Base-by-base conservation (phyloP, 1,140 invertebrate species). In the Dreissena polymorpha region DNA sequence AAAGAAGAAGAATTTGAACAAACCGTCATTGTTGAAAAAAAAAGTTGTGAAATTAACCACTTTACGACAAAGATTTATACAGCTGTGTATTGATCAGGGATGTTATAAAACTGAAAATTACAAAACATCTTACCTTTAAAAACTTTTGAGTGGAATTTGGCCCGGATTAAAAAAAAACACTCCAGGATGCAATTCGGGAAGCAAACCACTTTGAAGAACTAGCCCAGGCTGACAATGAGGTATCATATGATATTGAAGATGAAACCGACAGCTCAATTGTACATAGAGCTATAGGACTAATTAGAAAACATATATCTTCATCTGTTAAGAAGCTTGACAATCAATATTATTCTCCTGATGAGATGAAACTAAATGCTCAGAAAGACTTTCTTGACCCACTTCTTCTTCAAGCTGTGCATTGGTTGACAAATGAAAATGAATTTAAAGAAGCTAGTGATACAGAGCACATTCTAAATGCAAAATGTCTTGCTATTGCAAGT, bases 311-410 rank as follows among this genome's bases (percentile, higher is more conserved):
- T 23, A 39, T 29, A 18, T 27, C 0, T 0, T 8, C 14, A 64
- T n/a, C 1, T 14, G n/a, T 29, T 25, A 25, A 39, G 51, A 67
- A 77, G 49, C 16, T 77, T 50, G 63, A 77, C 0, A 50, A 67
- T 10, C 18, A 77, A 67, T 67, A 51, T 25, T 77, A 23, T 67
- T 77, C 74, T 67, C 10, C 23, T 18, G 64, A 51, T 77, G 74
- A 77, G 27, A 51, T 68, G 8, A 51, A 14, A 51, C 10, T 67
- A 2, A 5, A 49, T 39, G 16, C 1, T 29, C 74, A 67, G 25
- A 65, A 27, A 14, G 23, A 7, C 12, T 67, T 51, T 68, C 0
- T 77, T 49, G 63, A 77, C 50, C 27, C 60, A 7, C 29, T 76
- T 16, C 27, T 76, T 29, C 50, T 39, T 49, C 63, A 65, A 76